Conservation (phyloP, 2,888 invertebrate species). For the Latheticus oryzae region DNA sequence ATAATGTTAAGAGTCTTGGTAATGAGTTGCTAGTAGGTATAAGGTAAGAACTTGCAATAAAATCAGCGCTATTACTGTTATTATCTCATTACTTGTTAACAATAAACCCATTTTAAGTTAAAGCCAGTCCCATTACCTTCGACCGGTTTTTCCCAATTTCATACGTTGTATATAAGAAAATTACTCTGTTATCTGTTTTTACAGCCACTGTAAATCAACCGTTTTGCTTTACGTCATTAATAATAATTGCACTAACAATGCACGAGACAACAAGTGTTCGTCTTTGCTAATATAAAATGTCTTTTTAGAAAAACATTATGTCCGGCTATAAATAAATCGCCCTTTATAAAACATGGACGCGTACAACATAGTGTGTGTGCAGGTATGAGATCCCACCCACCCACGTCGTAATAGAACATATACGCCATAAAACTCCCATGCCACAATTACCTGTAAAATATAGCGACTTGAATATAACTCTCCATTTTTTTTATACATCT, state of each 20-base stretch:
- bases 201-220: slow-evolving; percentile 35
- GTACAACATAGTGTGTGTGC: slow-evolving; percentile 32
- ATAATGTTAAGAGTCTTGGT: too few relatives aligned
- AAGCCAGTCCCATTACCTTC: slow-evolving; percentile 4
- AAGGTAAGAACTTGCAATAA: not conserved
- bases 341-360: slow-evolving; percentile 37
- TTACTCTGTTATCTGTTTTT: too few relatives aligned
- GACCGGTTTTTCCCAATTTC: slow-evolving; percentile 11
- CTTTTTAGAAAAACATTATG: slow-evolving; percentile 48
- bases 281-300: slow-evolving; percentile 39
- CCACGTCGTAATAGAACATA: slow-evolving; percentile 44
- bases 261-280: slow-evolving; percentile 32
- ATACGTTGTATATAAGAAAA: slow-evolving; percentile 3
- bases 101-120: too few relatives aligned
- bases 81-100: slow-evolving; percentile 1
- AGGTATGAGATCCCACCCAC: slow-evolving; percentile 36
- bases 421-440: slow-evolving; percentile 28
- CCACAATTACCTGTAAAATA: slow-evolving; percentile 40
- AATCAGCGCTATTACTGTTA: not conserved
- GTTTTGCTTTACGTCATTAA: slow-evolving; percentile 40
- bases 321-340: slow-evolving; percentile 47
- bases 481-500: slow-evolving; percentile 1
- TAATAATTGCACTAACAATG: slow-evolving; percentile 42
- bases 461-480: not conserved
- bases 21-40: too few relatives aligned